Evolutionary conservation across 2,888 invertebrate species (phyloP).

Genomic region (Periphyllus acericola): DNA sequence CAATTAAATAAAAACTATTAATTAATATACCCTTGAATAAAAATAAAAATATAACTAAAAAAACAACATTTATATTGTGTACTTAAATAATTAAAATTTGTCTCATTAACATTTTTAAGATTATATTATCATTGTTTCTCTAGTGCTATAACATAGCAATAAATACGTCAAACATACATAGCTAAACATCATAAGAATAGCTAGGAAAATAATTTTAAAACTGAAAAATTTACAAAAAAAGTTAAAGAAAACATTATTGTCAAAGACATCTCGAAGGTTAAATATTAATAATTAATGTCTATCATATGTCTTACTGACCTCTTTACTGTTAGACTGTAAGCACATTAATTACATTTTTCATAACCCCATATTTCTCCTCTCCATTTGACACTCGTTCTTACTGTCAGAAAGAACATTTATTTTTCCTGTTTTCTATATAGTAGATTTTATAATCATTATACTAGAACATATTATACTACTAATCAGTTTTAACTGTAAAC

Average conservation of each 20-base stretch:
- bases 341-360: not conserved
- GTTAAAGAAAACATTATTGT: not conserved
- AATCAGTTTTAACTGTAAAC: not conserved
- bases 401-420: not conserved
- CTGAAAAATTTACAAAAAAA: not conserved
- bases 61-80: too few species aligned
- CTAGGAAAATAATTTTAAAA: too few species aligned
- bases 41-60: too few species aligned
- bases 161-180: too few species aligned
- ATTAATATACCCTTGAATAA: too few species aligned
- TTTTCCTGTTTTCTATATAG: not conserved
- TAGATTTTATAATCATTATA: not conserved
- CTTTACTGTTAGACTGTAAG: not conserved
- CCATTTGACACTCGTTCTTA: not conserved
- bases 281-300: not conserved
- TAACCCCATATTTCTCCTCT: not conserved
- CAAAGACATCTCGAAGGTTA: not conserved
- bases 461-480: not conserved
- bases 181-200: too few species aligned
- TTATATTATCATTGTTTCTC: too few species aligned
- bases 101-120: too few species aligned
- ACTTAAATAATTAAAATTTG: too few species aligned
- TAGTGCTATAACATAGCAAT: too few species aligned
- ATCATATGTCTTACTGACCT: not conserved
- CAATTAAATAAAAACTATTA: too few species aligned